Evolutionary conservation across 2,888 invertebrate species (phyloP).

Genomic region (Protodeltote pygarga): DNA sequence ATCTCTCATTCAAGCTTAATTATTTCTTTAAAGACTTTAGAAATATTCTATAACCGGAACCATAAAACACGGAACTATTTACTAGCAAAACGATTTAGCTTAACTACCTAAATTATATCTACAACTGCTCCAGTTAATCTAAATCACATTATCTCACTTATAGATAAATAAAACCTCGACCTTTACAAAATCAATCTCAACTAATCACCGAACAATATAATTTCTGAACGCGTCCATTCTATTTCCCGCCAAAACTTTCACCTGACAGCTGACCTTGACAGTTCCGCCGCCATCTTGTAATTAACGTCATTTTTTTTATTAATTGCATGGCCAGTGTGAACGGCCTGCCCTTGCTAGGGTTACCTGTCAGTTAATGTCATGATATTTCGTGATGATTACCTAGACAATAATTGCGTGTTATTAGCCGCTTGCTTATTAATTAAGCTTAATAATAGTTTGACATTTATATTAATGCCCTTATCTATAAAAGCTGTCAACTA

Average conservation of each 20-base stretch:
- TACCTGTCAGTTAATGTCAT: slow-evolving; percentile 28
- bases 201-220: slow-evolving; percentile 50
- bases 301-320: slow-evolving; percentile 33
- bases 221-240: slow-evolving; percentile 28
- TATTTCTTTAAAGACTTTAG: no score
- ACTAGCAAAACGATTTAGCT: background rate
- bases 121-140: slow-evolving; percentile 32
- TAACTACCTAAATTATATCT: background rate
- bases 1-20: no score
- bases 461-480: no score
- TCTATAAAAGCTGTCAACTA: no score
- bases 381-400: slow-evolving; percentile 33
- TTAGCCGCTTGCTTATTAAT: background rate
- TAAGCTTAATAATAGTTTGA: background rate
- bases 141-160: slow-evolving; percentile 28
- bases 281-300: slow-evolving; percentile 48
- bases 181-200: slow-evolving; percentile 61
- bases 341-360: slow-evolving; percentile 35
- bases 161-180: slow-evolving; percentile 53
- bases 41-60: no score
- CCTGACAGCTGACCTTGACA: slow-evolving; percentile 58
- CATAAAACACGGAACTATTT: background rate
- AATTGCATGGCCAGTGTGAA: slow-evolving; percentile 26
- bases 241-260: slow-evolving; percentile 57
- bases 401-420: no score